phyloP scores from a whole-genome alignment of 2,888 invertebrate genomes.

The Pseudoips prasinana region DNA sequence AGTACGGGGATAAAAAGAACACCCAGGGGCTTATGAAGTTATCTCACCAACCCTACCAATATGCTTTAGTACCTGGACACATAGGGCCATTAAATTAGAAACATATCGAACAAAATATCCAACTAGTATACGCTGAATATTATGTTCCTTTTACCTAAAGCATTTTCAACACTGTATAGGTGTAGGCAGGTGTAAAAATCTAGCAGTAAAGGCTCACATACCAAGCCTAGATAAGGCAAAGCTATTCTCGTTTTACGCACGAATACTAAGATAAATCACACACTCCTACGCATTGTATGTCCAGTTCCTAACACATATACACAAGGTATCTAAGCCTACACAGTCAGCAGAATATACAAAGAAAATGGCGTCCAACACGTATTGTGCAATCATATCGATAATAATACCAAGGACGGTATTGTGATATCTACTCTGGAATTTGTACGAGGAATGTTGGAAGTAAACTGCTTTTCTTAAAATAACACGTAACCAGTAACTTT shows the following conservation, averaged over 20 bases:
- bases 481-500: too few species aligned
- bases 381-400: slow-evolving; percentile 36
- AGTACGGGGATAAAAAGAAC: too few species aligned
- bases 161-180: too few species aligned
- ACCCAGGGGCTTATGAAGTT: too few species aligned
- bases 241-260: slow-evolving; percentile 14
- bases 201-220: background rate
- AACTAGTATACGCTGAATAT: too few species aligned
- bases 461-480: too few species aligned
- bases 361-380: slow-evolving; percentile 17
- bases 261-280: slow-evolving; percentile 16
- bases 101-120: too few species aligned
- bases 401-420: slow-evolving; percentile 29
- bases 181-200: too few species aligned
- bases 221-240: slow-evolving; percentile 6
- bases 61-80: too few species aligned
- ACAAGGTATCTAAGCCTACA: slow-evolving; percentile 6
- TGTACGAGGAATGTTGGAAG: slow-evolving; percentile 17
- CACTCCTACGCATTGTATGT: slow-evolving; percentile 22
- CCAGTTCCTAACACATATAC: slow-evolving; percentile 3
- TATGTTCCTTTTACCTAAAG: too few species aligned
- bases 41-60: too few species aligned
- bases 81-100: too few species aligned
- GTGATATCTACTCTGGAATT: slow-evolving; percentile 27
- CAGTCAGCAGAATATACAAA: slow-evolving; percentile 16